Percentiles rank a stretch among this genome's conserved stretches.
Evolutionary conservation across 2,113 vertebrate species (phyloP).

Genomic region (Pithys albifrons): DNA sequence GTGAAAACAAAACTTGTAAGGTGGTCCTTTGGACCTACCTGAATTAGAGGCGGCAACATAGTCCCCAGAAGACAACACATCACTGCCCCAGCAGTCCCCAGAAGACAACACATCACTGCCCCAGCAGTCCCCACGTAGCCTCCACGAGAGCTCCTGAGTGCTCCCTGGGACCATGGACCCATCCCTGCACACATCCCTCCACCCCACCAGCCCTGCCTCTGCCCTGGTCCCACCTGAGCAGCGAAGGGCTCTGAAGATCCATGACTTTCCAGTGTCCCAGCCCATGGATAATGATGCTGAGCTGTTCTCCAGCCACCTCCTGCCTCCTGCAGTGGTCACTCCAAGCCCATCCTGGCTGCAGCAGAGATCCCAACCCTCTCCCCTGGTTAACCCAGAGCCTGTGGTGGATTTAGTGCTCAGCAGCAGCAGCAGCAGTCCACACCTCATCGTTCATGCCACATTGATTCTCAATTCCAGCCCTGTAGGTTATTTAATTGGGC

Average conservation of each 20-base stretch:
- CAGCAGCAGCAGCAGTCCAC: not conserved
- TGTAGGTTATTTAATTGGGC: slow-evolving; percentile 59
- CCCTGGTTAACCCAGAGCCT: not conserved
- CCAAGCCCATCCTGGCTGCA: not conserved
- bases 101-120: accelerated
- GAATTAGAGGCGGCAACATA: no score
- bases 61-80: accelerated
- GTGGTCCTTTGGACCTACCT: no score
- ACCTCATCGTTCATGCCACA: slow-evolving; percentile 43
- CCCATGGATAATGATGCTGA: accelerated
- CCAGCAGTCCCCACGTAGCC: not conserved
- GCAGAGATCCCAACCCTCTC: not conserved
- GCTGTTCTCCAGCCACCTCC: accelerated
- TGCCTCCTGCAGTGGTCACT: not conserved
- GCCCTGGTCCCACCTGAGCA: not conserved
- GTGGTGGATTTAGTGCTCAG: not conserved
- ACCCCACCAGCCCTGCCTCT: accelerated
- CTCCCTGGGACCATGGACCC: not conserved
- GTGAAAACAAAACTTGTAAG: no score
- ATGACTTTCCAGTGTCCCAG: not conserved
- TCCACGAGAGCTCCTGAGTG: not conserved
- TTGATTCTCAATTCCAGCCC: slow-evolving; percentile 61
- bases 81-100: not conserved
- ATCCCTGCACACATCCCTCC: accelerated
- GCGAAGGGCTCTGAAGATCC: not conserved